A percentile compares a stretch with the other conserved stretches of the same genome.
Conservation (phyloP, 2,888 invertebrate species). For the Leptinotarsa peninsularis region DNA sequence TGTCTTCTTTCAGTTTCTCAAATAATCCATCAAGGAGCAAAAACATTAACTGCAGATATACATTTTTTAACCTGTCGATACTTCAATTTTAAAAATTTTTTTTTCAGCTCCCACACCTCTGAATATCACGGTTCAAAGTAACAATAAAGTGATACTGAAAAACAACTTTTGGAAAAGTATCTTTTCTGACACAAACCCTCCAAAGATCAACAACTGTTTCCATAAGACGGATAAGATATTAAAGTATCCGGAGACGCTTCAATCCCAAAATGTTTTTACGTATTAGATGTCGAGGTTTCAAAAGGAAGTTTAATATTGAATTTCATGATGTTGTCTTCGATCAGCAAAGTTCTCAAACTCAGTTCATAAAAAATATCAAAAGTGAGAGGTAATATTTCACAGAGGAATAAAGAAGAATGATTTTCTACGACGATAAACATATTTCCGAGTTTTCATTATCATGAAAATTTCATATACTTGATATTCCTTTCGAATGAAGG, state of each 20-base stretch:
- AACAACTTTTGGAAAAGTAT: background rate
- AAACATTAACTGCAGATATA: no score
- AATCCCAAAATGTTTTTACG: conserved; percentile 11
- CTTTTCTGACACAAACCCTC: background rate
- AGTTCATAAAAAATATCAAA: background rate
- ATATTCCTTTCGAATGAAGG: background rate
- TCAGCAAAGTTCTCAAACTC: background rate
- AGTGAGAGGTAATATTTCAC: conserved; percentile 9
- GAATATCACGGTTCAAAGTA: background rate
- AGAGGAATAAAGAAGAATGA: background rate
- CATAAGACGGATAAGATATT: background rate
- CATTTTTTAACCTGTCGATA: no score
- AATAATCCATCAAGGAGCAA: no score
- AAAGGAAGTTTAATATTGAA: conserved; percentile 15
- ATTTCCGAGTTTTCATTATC: background rate
- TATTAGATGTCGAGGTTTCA: background rate
- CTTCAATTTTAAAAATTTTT: no score
- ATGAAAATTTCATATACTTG: background rate
- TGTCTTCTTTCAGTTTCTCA: no score
- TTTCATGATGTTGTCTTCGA: conserved; percentile 15
- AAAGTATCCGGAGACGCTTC: background rate
- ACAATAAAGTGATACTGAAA: background rate
- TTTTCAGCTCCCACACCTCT: no score
- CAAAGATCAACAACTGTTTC: conserved; percentile 2
- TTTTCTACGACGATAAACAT: conserved; percentile 4